phyloP scores from a whole-genome alignment of 2,113 vertebrate genomes.

The Formicarius rufipectus region DNA sequence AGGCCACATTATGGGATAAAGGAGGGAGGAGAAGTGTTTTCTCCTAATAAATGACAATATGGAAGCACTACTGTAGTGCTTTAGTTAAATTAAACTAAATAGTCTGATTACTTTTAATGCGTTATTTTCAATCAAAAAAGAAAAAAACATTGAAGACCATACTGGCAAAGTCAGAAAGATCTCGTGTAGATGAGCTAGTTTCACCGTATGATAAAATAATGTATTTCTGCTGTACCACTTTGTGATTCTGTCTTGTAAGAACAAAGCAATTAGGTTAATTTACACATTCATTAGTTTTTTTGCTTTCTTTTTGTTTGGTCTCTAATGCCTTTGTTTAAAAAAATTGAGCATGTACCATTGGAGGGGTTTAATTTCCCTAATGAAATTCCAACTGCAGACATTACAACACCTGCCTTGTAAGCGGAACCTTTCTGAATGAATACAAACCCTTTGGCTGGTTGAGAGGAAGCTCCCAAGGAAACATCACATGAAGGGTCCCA shows the following conservation, averaged over 20 bases:
- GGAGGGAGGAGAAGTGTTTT: background rate
- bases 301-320: constrained; percentile 22
- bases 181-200: background rate
- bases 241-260: background rate
- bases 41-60: background rate
- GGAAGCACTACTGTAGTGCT: background rate
- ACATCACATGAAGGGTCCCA: accelerated
- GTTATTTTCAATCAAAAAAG: background rate
- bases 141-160: background rate
- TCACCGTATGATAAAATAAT: background rate
- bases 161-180: background rate
- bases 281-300: constrained; percentile 37
- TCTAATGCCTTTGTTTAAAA: background rate
- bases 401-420: background rate
- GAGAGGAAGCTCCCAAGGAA: background rate
- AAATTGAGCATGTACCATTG: background rate
- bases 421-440: background rate
- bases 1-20: background rate
- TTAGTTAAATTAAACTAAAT: background rate
- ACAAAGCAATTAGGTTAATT: constrained; percentile 44
- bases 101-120: background rate
- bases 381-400: background rate
- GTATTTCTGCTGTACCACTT: background rate
- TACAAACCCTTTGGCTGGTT: background rate
- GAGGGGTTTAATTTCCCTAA: constrained; percentile 22